Base-by-base conservation (phyloP, 64 coral and sea anemone genomes). In the Porites australiensis region DNA sequence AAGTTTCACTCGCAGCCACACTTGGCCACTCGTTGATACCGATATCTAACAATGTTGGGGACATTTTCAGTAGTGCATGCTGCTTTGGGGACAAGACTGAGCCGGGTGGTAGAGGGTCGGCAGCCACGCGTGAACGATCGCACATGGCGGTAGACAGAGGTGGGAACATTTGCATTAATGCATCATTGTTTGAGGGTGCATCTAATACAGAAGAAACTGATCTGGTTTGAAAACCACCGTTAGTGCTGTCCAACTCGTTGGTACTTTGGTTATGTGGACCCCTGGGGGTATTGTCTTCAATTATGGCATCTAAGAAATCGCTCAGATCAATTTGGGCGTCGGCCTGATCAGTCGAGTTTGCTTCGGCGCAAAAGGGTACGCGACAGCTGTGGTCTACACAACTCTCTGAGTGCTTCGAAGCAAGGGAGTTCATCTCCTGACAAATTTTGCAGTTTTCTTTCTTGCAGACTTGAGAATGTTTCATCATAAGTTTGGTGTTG, bases 281-380 rank as follows among this genome's bases (percentile, higher is more conserved):
- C 23, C 1, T 13, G 57, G 19, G 4, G 1, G 10, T 12, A 2
- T 79, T 20, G 22, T 80, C 57, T 44, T 60, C 20, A 23, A 64
- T 4, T 48, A 82, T 18, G 19, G 1, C 37, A 44, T 64, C 59
- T 82, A 64, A 19, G 43, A 14, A 19, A 9, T 64, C 59, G 47
- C 43, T 43, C 27, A 82, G 16, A 47, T 82, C 13, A 45, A 64
- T 47, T 14, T 19, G 79, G 10, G 12, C 1, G 10, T 7, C 79
- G 19, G 11, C 18, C 46, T 82, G 13, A 45, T 82, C 8, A 46
- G 19, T 10, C 4, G 10, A 11, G 8, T 64, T 64, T 82, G 79
- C 58, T 46, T 44, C 55, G 58, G n/a, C 64, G 37, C 79, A 64
- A 64, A 82, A 82, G 37, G 79, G 79, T 23, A 82, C 44, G 7